Conservation (phyloP, 2,888 invertebrate genomes). For the Cataglyphis albicans region DNA sequence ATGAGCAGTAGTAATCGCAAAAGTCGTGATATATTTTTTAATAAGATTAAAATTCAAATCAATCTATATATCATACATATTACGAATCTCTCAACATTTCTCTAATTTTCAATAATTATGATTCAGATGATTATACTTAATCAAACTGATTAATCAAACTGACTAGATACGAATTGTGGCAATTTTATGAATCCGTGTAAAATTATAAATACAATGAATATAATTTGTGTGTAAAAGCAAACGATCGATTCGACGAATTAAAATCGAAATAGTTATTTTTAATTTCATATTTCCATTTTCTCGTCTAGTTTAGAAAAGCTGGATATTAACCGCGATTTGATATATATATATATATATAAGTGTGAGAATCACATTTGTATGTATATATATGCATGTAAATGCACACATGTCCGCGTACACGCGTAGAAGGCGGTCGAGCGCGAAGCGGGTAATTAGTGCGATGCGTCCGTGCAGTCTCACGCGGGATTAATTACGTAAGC, state of each 20-base stretch:
- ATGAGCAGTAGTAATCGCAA: background rate
- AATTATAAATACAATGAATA: background rate
- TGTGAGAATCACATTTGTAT: background rate
- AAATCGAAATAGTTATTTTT: background rate
- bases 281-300: background rate
- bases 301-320: background rate
- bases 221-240: background rate
- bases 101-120: conserved; percentile 5
- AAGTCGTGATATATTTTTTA: conserved; percentile 19
- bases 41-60: conserved; percentile 58
- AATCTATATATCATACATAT: conserved; percentile 21
- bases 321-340: conserved; percentile 15
- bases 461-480: conserved; percentile 71
- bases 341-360: background rate
- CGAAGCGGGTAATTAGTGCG: conserved; percentile 79
- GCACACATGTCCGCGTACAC: background rate
- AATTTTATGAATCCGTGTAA: background rate
- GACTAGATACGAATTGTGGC: background rate
- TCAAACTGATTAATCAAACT: conserved; percentile 11
- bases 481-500: conserved; percentile 77
- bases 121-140: conserved; percentile 46
- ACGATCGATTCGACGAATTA: background rate
- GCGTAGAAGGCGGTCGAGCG: conserved; percentile 60
- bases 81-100: conserved; percentile 33
- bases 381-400: background rate